Evolutionary conservation across 23 tunicate genomes (phyloP).

Genomic region (Clavelina lepadiformis): DNA sequence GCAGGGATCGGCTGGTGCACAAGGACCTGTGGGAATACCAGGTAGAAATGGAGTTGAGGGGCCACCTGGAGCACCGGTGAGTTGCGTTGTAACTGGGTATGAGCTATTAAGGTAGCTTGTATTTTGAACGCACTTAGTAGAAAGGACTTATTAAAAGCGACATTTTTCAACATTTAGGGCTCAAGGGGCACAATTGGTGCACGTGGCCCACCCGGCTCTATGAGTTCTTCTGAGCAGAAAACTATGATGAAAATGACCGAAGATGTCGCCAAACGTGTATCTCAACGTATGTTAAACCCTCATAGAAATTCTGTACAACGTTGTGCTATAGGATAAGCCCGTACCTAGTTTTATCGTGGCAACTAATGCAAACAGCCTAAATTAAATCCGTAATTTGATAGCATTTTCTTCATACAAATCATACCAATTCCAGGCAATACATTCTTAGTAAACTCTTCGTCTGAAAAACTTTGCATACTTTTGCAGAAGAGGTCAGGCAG

Average conservation of each 20-base stretch:
- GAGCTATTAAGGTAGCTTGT: neutral
- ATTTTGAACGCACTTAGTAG: neutral
- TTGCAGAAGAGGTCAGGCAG: conserved; percentile 8
- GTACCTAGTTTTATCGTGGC: no score
- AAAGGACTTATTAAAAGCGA: neutral
- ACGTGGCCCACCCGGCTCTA: conserved; percentile 23
- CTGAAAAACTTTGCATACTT: no score
- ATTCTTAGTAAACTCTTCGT: neutral
- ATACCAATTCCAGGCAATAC: neutral
- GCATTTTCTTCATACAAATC: neutral
- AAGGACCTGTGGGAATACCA: conserved; percentile 19
- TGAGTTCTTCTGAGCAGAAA: neutral
- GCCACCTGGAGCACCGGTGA: conserved; percentile 13
- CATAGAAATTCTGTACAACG: no score
- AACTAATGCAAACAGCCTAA: no score
- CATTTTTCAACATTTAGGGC: conserved; percentile 4
- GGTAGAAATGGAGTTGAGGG: conserved; percentile 15
- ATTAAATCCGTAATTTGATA: neutral
- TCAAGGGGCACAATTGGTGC: conserved; percentile 27
- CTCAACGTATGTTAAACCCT: no score
- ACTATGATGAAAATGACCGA: conserved; percentile 17
- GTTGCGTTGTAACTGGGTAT: neutral
- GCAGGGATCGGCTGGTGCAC: conserved; percentile 7
- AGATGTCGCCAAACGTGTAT: conserved; percentile 15
- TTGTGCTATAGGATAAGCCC: no score